These are phyloP conservation scores for Samia ricini DNA, from an alignment of 1,140 invertebrate genomes.

Conservation along the genomic window DNA sequence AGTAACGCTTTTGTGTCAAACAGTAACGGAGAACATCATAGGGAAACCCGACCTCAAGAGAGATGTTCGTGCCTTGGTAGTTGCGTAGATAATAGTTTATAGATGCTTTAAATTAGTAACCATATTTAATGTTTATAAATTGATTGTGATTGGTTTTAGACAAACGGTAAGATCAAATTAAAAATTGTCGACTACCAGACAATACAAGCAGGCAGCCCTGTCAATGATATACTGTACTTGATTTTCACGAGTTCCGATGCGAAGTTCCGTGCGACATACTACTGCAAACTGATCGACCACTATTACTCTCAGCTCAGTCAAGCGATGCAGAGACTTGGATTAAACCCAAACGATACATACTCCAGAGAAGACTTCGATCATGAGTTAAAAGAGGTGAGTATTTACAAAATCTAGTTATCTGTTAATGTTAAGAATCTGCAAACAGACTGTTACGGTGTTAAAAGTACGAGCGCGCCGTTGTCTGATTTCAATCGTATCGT, in stretches of 20 bases:
- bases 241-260: slow-evolving; percentile 67
- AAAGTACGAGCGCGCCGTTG: neutral
- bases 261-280: slow-evolving; percentile 52
- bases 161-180: slow-evolving; percentile 33
- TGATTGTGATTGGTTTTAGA: slow-evolving; percentile 18
- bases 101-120: neutral
- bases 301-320: slow-evolving; percentile 63
- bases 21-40: too few species aligned
- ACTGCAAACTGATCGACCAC: slow-evolving; percentile 53
- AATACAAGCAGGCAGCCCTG: slow-evolving; percentile 54
- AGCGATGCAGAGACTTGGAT: slow-evolving; percentile 12
- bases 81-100: neutral
- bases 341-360: slow-evolving; percentile 22
- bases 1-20: too few species aligned
- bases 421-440: neutral
- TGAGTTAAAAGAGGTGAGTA: slow-evolving; percentile 41
- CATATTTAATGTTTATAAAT: neutral
- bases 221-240: slow-evolving; percentile 71
- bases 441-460: neutral
- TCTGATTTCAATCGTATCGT: neutral
- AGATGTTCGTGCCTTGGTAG: too few species aligned
- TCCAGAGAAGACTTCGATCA: slow-evolving; percentile 36
- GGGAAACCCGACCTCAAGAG: neutral
- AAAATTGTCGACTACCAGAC: slow-evolving; percentile 75
- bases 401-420: neutral